Conservation (phyloP, 2,113 vertebrate species). For the Casuarius casuarius region DNA sequence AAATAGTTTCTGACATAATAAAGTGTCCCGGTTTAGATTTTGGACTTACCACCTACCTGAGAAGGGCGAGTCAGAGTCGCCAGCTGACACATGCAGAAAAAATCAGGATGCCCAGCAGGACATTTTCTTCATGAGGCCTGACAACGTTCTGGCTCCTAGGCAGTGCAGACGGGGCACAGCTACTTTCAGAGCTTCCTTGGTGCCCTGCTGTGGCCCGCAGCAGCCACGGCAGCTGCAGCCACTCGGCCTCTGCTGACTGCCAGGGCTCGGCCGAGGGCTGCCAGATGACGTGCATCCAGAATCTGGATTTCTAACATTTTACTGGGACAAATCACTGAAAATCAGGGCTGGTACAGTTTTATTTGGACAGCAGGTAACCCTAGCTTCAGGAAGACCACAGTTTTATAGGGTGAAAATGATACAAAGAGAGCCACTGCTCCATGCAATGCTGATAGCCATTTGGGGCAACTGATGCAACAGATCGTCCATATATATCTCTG, state of each 20-base stretch:
- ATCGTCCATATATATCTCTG: not conserved
- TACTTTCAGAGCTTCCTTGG: not conserved
- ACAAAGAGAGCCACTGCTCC: not conserved
- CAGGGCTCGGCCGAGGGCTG: rapidly evolving
- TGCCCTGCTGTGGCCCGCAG: not conserved
- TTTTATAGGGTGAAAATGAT: not conserved
- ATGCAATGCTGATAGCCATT: not conserved
- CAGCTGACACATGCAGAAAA: not conserved
- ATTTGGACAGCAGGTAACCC: not conserved
- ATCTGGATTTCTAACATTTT: not conserved
- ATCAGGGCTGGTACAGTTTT: not conserved
- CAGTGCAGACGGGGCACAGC: not conserved
- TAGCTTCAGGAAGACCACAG: not conserved
- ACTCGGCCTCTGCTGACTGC: not conserved
- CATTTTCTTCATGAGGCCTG: not conserved
- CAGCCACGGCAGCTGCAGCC: not conserved
- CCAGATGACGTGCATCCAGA: not conserved
- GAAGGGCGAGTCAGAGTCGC: not conserved
- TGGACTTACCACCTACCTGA: not conserved
- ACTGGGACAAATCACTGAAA: not conserved
- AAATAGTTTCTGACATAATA: not conserved
- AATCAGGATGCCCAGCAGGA: not conserved
- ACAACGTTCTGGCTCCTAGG: not conserved
- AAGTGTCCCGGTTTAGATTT: not conserved
- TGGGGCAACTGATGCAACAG: not conserved